phyloP scores from a whole-genome alignment of 2,888 invertebrate species.

The Drosophila melanosoma region DNA sequence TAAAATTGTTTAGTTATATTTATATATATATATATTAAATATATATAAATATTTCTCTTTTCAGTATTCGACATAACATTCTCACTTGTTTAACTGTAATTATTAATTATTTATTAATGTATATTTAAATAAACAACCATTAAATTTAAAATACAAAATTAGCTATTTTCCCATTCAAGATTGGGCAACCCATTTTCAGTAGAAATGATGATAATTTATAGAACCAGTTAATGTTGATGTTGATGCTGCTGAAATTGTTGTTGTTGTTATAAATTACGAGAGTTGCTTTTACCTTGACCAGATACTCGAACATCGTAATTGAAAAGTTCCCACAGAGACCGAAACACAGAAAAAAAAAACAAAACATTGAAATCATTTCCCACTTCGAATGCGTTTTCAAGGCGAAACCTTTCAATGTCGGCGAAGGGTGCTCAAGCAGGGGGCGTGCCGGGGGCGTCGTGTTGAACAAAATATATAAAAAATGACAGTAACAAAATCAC shows the following conservation, averaged over 20 bases:
- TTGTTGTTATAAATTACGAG: constrained; percentile 28
- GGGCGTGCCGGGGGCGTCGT: constrained; percentile 22
- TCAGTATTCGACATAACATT: neutral
- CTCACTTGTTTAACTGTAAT: neutral
- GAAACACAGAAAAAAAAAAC: constrained; percentile 21
- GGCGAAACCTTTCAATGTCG: constrained; percentile 74
- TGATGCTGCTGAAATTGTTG: neutral
- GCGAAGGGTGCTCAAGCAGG: constrained; percentile 57
- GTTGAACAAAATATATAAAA: constrained; percentile 18
- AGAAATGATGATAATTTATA: constrained; percentile 56
- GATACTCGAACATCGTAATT: constrained; percentile 44
- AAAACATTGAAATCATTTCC: constrained; percentile 65
- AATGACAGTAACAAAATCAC: constrained; percentile 13
- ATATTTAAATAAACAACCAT: neutral
- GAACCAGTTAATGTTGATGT: constrained; percentile 43
- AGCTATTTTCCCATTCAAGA: constrained; percentile 30
- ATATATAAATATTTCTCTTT: too few species aligned
- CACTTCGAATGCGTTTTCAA: constrained; percentile 72
- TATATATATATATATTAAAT: too few species aligned
- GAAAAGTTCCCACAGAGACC: constrained; percentile 63
- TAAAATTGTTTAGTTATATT: neutral
- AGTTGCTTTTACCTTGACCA: constrained; percentile 58
- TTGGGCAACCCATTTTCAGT: constrained; percentile 32
- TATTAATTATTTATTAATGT: constrained; percentile 1
- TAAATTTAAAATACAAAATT: constrained; percentile 27